These are phyloP conservation scores for Nasonia giraulti DNA, from an alignment of 1,140 invertebrate species.

Conservation along the genomic window DNA sequence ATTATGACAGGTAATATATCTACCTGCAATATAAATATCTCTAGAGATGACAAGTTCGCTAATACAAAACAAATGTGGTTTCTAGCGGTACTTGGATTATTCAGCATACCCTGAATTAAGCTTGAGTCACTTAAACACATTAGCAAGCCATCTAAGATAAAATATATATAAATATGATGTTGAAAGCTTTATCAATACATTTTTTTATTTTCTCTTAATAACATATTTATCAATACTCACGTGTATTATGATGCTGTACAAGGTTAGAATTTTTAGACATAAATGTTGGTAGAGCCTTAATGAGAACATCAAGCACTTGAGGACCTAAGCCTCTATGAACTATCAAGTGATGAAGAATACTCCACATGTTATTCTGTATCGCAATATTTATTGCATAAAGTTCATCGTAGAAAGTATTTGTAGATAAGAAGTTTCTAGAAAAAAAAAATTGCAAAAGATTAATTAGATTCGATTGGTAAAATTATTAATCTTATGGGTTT, in stretches of 20 bases:
- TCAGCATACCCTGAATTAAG: conserved; percentile 71
- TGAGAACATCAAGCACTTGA: conserved; percentile 75
- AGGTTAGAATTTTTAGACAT: conserved; percentile 57
- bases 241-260: conserved; percentile 59
- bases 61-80: conserved; percentile 70
- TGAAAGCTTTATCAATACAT: not conserved
- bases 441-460: conserved; percentile 47
- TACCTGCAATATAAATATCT: conserved; percentile 70
- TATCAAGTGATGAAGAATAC: conserved; percentile 77
- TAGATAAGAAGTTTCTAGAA: conserved; percentile 79
- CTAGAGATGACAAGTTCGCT: conserved; percentile 65
- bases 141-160: conserved; percentile 69
- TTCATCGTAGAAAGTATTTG: conserved; percentile 83
- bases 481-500: not conserved
- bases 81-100: conserved; percentile 68
- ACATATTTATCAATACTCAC: conserved; percentile 53
- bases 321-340: conserved; percentile 76
- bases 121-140: conserved; percentile 72
- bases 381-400: conserved; percentile 79
- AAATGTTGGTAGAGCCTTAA: conserved; percentile 65
- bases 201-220: not conserved
- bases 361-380: conserved; percentile 79
- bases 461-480: not conserved
- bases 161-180: not conserved
- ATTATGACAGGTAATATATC: conserved; percentile 26